phyloP scores from a whole-genome alignment of 2,888 invertebrate genomes.

The Trissonchulus sp. region DNA sequence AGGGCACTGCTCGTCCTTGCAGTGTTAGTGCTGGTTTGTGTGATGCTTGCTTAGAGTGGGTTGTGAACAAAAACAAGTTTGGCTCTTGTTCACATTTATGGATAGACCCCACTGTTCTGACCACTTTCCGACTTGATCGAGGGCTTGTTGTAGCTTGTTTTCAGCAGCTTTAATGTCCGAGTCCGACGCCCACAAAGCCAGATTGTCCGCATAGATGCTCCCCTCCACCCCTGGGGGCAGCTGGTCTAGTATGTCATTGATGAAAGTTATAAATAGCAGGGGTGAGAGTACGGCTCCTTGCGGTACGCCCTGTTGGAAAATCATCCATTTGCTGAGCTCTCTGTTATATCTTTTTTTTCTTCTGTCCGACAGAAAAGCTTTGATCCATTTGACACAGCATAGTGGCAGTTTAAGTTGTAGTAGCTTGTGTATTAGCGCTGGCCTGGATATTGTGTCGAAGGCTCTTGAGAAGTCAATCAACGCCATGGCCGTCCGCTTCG shows the following conservation, averaged over 20 bases:
- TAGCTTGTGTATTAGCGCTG: no score
- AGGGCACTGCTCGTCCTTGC: not conserved
- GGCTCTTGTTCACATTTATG: not conserved
- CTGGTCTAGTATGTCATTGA: constrained; percentile 9
- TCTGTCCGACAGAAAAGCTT: no score
- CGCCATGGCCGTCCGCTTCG: no score
- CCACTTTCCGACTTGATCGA: not conserved
- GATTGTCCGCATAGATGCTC: constrained; percentile 1
- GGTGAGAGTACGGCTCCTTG: constrained; percentile 8
- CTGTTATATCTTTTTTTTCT: not conserved
- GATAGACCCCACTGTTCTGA: not conserved
- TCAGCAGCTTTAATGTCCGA: not conserved
- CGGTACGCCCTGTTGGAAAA: not conserved
- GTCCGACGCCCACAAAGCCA: not conserved
- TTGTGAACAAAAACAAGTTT: not conserved
- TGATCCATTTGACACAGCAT: no score
- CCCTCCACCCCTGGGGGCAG: not conserved
- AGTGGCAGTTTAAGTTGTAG: no score
- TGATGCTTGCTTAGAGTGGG: not conserved
- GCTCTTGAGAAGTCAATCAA: no score
- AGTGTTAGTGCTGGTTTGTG: not conserved
- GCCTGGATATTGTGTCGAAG: no score
- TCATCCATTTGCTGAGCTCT: not conserved
- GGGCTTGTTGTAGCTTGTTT: not conserved
- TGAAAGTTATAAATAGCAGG: constrained; percentile 6